Evolutionary conservation across 2,113 vertebrate species (phyloP).

Genomic region (Monarcha castaneiventris): DNA sequence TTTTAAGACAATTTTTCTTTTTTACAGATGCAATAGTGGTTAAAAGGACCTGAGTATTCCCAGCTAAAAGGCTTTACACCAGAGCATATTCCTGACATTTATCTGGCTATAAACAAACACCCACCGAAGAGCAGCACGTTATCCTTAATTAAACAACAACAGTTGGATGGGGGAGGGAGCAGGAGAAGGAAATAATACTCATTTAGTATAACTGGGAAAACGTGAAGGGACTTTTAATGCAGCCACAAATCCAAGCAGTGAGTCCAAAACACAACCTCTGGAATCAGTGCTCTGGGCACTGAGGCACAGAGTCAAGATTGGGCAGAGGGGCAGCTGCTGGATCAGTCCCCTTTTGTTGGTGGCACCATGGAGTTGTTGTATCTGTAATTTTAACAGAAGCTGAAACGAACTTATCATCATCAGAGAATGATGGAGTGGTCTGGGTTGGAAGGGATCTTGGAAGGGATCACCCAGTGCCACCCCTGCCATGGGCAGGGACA

Average conservation of each 20-base stretch:
- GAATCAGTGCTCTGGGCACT: not conserved
- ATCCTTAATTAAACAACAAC: conserved; percentile 57
- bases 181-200: conserved; percentile 15
- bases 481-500: not conserved
- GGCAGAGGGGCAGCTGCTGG: not conserved
- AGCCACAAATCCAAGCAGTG: not conserved
- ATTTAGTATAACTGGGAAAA: conserved; percentile 6
- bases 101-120: conserved; percentile 52
- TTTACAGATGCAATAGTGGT: not conserved
- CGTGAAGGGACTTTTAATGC: not conserved
- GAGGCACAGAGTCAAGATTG: rapidly evolving
- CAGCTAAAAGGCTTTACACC: not conserved
- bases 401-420: not conserved
- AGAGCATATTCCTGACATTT: conserved; percentile 45
- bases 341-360: not conserved
- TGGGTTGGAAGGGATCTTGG: not conserved
- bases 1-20: not conserved
- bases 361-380: not conserved
- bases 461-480: not conserved
- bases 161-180: not conserved
- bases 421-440: not conserved
- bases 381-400: not conserved
- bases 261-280: not conserved
- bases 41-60: not conserved
- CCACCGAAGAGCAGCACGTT: conserved; percentile 40